Base-by-base conservation (phyloP, 2,797 vertebrate species). In the Rhabdophis nuchalis region DNA sequence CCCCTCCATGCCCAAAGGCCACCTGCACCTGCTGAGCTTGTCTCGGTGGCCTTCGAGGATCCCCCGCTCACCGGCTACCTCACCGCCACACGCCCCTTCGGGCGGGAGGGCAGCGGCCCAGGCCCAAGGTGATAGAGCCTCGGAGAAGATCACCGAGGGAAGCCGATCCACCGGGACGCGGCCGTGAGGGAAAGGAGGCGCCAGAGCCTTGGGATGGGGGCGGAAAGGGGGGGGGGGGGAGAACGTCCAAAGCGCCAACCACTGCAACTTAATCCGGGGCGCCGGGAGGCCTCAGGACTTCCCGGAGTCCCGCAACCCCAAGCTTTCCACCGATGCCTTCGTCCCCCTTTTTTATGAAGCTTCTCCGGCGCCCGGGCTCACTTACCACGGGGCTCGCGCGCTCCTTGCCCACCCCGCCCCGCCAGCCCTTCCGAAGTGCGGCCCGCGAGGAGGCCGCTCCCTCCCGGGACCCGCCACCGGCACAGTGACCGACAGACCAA, bases 381-480 rank as follows among this genome's bases (percentile, higher is more conserved):
- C 92, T 89, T 90, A 88, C 85, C 87, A 61, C 88, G 58, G 92
- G 68, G 88, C 46, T 87, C 41, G 58, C 72, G n/a, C 72, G 11
- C 56, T 29, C 87, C 1, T n/a, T 18, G 16, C n/a, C n/a, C 13
- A 68, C 57, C 23, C 32, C 52, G 57, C 86, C 52, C 50, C 54
- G 41, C 91, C 77, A 3, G 53, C 54, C 60, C 85, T 72, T 29
- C 36, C 41, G 52, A 90, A 87, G 64, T 6, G 18, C 46, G 60
- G 60, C 68, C 92, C 68, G 56, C 50, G 46, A 88, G 86, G 86
- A 93, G 89, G 92, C 92, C 92, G 92, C 92, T 93, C 89, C 85
- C 89, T 88, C 89, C 64, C 68, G 89, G 92, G 89, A 85, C 92
- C 90, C 92, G 92, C 92, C 92, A 72, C 89, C 92, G 92, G 92